A percentile compares a stretch with the other conserved stretches of the same genome.
phyloP scores from a whole-genome alignment of 2,113 vertebrate species.

The Promerops cafer region DNA sequence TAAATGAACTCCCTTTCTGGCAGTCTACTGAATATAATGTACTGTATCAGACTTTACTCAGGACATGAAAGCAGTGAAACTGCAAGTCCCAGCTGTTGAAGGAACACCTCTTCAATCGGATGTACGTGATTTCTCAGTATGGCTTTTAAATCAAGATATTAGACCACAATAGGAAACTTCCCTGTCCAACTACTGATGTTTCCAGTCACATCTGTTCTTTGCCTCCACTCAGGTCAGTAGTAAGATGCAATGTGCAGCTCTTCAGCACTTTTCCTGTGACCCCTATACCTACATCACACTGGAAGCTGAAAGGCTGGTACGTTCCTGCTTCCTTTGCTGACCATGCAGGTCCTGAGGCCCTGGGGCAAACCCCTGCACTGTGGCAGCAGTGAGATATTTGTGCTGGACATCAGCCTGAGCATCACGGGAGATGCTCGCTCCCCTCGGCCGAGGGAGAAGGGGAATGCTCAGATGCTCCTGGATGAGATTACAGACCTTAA shows the following conservation, averaged over 20 bases:
- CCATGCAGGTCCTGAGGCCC: not conserved
- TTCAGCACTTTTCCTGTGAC: not conserved
- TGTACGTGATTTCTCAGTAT: not conserved
- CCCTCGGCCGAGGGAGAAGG: not conserved
- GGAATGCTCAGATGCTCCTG: not conserved
- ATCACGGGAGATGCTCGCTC: rapidly evolving
- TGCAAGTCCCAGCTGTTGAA: not conserved
- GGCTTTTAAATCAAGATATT: not conserved
- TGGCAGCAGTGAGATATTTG: not conserved
- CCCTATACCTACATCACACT: not conserved
- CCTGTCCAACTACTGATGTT: not conserved
- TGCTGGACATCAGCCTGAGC: not conserved
- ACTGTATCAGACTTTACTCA: not conserved
- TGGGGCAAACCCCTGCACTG: not conserved
- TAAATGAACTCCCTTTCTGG: conserved; percentile 65
- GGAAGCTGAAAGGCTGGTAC: not conserved
- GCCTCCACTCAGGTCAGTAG: rapidly evolving
- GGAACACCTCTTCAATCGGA: not conserved
- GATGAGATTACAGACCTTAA: conserved; percentile 12
- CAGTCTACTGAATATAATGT: conserved; percentile 49
- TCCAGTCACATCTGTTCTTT: not conserved
- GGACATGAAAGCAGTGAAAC: not conserved
- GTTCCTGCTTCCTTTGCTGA: not conserved
- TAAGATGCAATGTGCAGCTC: not conserved
- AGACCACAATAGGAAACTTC: not conserved